phyloP scores from a whole-genome alignment of 1,140 invertebrate genomes.

The Drosophila elegans region DNA sequence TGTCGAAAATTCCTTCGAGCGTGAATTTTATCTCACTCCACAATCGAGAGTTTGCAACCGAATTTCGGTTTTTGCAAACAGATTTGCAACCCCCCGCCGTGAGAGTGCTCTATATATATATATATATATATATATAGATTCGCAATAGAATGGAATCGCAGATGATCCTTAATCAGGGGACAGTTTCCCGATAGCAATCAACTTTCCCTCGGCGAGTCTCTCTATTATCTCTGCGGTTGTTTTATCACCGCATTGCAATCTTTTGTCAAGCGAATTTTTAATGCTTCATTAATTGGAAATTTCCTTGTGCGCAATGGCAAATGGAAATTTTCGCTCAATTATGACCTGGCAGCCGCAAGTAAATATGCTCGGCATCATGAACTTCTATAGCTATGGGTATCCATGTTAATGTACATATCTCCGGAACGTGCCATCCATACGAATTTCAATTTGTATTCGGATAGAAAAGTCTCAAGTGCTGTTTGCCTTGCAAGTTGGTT shows the following conservation, averaged over 20 bases:
- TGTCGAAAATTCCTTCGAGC: conserved; percentile 56
- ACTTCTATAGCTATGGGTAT: neutral
- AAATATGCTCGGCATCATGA: conserved; percentile 34
- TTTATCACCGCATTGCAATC: conserved; percentile 56
- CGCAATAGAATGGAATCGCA: conserved; percentile 29
- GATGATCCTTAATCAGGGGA: conserved; percentile 66
- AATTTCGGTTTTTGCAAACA: conserved; percentile 34
- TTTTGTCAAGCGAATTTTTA: conserved; percentile 54
- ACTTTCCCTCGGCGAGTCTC: conserved; percentile 32
- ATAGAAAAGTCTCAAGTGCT: conserved; percentile 41
- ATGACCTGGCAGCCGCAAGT: conserved; percentile 33
- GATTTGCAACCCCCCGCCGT: conserved; percentile 51
- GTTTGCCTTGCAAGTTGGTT: conserved; percentile 34
- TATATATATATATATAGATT: neutral
- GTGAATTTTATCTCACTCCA: conserved; percentile 55
- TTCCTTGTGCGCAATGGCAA: conserved; percentile 23
- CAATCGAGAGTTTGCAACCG: conserved; percentile 49
- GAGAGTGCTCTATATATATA: conserved; percentile 25
- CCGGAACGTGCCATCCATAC: conserved; percentile 37
- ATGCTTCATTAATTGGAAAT: conserved; percentile 75
- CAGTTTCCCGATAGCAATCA: conserved; percentile 67
- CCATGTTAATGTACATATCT: conserved; percentile 24
- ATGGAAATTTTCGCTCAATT: conserved; percentile 39
- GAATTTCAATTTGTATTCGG: conserved; percentile 38
- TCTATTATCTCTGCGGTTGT: conserved; percentile 63